A percentile compares a stretch with the other conserved stretches of the same genome.
phyloP scores from a whole-genome alignment of 1,140 invertebrate species.

The Medauroidea extradentata region DNA sequence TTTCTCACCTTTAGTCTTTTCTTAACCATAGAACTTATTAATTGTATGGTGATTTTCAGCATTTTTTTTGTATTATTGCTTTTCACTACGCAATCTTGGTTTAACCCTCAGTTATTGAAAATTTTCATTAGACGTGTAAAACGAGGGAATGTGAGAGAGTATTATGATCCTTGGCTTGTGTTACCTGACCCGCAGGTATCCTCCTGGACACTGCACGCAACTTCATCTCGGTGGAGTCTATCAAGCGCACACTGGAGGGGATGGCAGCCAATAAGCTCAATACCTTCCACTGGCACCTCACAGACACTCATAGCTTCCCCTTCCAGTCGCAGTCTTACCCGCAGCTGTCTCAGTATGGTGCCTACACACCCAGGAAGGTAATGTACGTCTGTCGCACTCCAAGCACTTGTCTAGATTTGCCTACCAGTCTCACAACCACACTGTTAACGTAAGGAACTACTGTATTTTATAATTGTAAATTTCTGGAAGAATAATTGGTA shows the following conservation, averaged over 20 bases:
- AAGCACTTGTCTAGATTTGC: too few relatives aligned
- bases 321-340: slow-evolving; percentile 63
- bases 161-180: neutral
- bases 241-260: slow-evolving; percentile 70
- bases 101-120: too few relatives aligned
- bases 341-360: slow-evolving; percentile 65
- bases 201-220: slow-evolving; percentile 75
- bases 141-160: neutral
- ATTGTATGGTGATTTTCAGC: too few relatives aligned
- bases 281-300: slow-evolving; percentile 81
- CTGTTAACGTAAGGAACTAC: neutral
- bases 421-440: too few relatives aligned
- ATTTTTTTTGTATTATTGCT: neutral
- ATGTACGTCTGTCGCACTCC: too few relatives aligned
- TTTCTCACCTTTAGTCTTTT: too few relatives aligned
- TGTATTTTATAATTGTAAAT: neutral
- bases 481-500: neutral
- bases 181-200: slow-evolving; percentile 29
- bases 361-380: slow-evolving; percentile 61
- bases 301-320: slow-evolving; percentile 80
- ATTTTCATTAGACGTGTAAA: neutral
- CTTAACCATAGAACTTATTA: too few relatives aligned
- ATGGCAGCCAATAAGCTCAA: slow-evolving; percentile 81
- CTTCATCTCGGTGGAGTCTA: slow-evolving; percentile 64
- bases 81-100: neutral